phyloP scores from a whole-genome alignment of 2,888 invertebrate genomes.

The Euphydryas editha region DNA sequence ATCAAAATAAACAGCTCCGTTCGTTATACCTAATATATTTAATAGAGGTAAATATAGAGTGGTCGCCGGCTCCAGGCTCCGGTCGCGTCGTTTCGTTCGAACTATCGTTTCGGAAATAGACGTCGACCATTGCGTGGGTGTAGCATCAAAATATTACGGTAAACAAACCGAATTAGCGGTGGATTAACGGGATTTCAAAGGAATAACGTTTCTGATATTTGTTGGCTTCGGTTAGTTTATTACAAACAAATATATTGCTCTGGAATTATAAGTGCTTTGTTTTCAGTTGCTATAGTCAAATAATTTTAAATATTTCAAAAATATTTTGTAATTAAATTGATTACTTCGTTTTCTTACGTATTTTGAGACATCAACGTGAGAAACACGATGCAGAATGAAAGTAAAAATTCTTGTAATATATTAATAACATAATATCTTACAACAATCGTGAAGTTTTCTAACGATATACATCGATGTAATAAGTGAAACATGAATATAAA shows the following conservation, averaged over 20 bases:
- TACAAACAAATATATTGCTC: conserved; percentile 26
- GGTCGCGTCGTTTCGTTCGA: conserved; percentile 39
- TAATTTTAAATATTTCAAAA: not conserved
- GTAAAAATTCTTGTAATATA: not conserved
- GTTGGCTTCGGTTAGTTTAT: conserved; percentile 38
- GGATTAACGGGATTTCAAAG: conserved; percentile 42
- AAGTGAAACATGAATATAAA: not conserved
- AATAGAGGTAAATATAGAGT: conserved; percentile 35
- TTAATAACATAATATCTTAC: too few species aligned
- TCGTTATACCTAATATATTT: conserved; percentile 10
- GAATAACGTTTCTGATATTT: conserved; percentile 43
- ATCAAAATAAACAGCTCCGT: not conserved
- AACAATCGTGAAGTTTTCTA: too few species aligned
- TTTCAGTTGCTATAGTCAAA: conserved; percentile 1
- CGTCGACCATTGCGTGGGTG: conserved; percentile 64
- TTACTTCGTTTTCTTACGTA: not conserved
- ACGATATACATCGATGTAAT: not conserved
- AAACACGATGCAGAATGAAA: not conserved
- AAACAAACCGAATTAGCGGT: conserved; percentile 63
- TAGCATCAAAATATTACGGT: conserved; percentile 66
- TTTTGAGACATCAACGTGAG: not conserved
- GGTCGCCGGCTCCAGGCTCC: conserved; percentile 14
- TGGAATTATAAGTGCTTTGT: conserved; percentile 19
- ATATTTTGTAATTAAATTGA: not conserved
- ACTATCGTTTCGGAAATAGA: conserved; percentile 60